Base-by-base conservation (phyloP, 2,797 vertebrate species). In the Todus mexicanus region DNA sequence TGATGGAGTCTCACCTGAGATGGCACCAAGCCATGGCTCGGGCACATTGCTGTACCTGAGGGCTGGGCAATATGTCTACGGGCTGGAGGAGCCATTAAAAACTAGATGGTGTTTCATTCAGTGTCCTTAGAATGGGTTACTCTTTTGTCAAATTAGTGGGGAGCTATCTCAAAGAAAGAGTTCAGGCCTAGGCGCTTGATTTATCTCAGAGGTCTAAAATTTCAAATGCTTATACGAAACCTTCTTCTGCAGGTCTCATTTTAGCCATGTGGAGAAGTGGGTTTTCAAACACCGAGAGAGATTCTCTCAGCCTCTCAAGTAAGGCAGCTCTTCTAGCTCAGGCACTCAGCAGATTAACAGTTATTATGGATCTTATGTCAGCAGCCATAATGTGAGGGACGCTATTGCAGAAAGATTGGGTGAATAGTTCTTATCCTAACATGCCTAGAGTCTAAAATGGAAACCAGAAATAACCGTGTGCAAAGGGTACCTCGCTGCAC, bases 61-160 rank as follows among this genome's bases (percentile, higher is more conserved):
- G 4, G 27, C 14, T 29, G 38, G 11, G 27, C 0, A 0, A 47
- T 74, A 29, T 16, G 75, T 27, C 15, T 1, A 1, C 26, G n/a
- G 22, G 18, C 6, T 53, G 42, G 77, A 51, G 19, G 11, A 75
- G 14, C 12, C 54, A 20, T 74, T 85, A 37, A 75, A 89, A 87
- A 53, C 35, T 27, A 26, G 19, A n/a, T 8, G 16, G 5, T 3
- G 11, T 69, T 95, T 91, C 10, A 37, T 60, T 83, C 3, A 0
- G 1, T 38, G 59, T 50, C 66, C 37, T 87, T 72, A 9, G 7
- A 59, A 42, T 1, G 0, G 21, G 43, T 35, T 75, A 59, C 54
- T 66, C 25, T 72, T 89, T 45, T 59, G 48, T 80, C 47, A 37
- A 17, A 56, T 81, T 78, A 72, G 15, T 5, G 7, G 10, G 31